These are phyloP conservation scores for Caenorhabditis virilis DNA, from an alignment of 2,888 invertebrate genomes.

Conservation along the genomic window DNA sequence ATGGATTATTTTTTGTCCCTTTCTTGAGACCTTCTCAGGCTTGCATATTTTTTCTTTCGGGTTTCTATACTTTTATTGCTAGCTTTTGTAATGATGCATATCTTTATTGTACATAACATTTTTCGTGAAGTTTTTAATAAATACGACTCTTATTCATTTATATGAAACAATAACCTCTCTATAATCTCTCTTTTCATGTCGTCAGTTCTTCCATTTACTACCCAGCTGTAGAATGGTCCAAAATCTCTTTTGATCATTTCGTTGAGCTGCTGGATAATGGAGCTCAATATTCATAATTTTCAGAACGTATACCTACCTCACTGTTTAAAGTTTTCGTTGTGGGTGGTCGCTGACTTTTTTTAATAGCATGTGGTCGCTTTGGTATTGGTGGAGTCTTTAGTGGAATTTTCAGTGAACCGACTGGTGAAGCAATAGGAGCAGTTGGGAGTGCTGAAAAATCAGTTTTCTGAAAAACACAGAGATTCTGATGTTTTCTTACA, in stretches of 20 bases:
- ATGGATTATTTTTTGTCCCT: not conserved
- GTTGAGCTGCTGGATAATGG: slow-evolving; percentile 27
- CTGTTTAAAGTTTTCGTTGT: too few relatives aligned
- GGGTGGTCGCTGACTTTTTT: too few relatives aligned
- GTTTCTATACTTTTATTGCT: not conserved
- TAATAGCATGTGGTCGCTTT: too few relatives aligned
- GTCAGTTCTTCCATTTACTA: slow-evolving; percentile 38
- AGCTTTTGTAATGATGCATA: slow-evolving; percentile 2
- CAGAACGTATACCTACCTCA: too few relatives aligned
- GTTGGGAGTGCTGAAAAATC: too few relatives aligned
- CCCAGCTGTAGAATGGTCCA: slow-evolving; percentile 45
- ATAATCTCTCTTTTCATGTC: slow-evolving; percentile 41
- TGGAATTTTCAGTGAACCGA: too few relatives aligned
- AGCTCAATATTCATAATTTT: too few relatives aligned
- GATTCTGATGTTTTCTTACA: too few relatives aligned
- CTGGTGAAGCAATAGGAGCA: too few relatives aligned
- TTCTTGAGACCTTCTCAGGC: slow-evolving; percentile 4
- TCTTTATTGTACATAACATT: slow-evolving; percentile 15
- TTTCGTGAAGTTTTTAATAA: slow-evolving; percentile 1
- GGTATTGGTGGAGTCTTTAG: too few relatives aligned
- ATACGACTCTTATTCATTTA: slow-evolving; percentile 12
- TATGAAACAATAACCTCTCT: slow-evolving; percentile 33
- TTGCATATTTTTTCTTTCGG: not conserved
- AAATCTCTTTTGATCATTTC: slow-evolving; percentile 33
- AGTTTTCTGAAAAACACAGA: too few relatives aligned